Percentiles rank a stretch among this genome's conserved stretches.
These are phyloP conservation scores for Aeoliscus strigatus DNA, from an alignment of 2,797 vertebrate species.

Conservation along the genomic window DNA sequence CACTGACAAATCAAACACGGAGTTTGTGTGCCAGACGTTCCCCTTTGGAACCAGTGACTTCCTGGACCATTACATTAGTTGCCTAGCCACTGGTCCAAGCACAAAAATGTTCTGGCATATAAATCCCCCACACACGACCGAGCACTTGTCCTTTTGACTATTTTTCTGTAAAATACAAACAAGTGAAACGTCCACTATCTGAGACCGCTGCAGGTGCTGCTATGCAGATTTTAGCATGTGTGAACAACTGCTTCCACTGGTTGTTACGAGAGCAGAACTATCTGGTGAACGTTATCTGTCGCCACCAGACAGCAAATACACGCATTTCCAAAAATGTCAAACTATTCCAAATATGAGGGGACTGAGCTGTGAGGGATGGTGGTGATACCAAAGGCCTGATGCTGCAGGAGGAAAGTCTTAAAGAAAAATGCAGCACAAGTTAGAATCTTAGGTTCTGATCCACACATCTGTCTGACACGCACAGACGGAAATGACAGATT, in stretches of 20 bases:
- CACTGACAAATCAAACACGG: too few species aligned
- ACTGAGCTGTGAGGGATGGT: constrained; percentile 12
- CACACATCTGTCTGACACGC: constrained; percentile 33
- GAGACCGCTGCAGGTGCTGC: too few species aligned
- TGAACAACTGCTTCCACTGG: too few species aligned
- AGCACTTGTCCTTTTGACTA: not conserved
- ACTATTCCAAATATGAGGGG: constrained; percentile 15
- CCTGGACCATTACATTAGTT: not conserved
- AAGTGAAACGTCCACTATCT: not conserved
- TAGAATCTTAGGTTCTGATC: constrained; percentile 21
- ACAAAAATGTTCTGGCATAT: too few species aligned
- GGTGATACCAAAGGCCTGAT: constrained; percentile 6
- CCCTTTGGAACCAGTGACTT: not conserved
- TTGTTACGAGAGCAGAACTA: too few species aligned
- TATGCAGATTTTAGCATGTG: too few species aligned
- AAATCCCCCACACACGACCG: too few species aligned
- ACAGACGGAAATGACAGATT: constrained; percentile 40
- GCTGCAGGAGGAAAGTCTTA: constrained; percentile 5
- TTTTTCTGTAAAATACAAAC: not conserved
- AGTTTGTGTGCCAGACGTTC: too few species aligned
- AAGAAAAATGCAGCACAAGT: constrained; percentile 15
- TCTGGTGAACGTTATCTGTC: not conserved
- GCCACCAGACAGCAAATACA: not conserved
- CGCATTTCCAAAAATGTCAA: constrained; percentile 14
- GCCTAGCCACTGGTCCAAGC: too few species aligned